These are phyloP conservation scores for Paedocypris sp. DNA, from an alignment of 2,113 vertebrate genomes.

Conservation along the genomic window DNA sequence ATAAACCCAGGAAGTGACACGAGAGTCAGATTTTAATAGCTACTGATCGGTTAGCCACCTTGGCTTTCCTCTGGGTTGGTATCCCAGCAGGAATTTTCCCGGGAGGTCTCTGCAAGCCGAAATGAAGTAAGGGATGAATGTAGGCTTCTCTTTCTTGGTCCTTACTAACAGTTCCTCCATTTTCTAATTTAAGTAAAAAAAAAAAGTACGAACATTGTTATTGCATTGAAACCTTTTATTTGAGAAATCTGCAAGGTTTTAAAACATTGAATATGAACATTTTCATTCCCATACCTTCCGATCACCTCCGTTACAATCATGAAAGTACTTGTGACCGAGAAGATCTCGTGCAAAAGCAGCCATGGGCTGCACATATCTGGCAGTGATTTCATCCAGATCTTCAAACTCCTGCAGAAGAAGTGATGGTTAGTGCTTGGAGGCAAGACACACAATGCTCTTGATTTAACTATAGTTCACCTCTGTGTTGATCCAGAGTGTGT, in stretches of 20 bases:
- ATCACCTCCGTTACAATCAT: slow-evolving; percentile 79
- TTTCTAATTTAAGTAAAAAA: slow-evolving; percentile 64
- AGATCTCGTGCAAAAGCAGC: slow-evolving; percentile 92
- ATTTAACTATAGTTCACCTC: slow-evolving; percentile 61
- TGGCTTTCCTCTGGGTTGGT: slow-evolving; percentile 93
- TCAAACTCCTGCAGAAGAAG: slow-evolving; percentile 79
- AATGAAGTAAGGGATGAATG: slow-evolving; percentile 93
- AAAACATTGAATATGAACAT: not conserved
- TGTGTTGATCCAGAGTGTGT: slow-evolving; percentile 90
- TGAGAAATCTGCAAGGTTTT: too few species aligned
- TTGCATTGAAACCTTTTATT: too few species aligned
- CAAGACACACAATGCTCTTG: not conserved
- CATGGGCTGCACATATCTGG: slow-evolving; percentile 95
- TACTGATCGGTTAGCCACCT: too few species aligned
- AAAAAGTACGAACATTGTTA: not conserved
- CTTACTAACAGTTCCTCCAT: slow-evolving; percentile 87
- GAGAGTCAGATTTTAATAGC: too few species aligned
- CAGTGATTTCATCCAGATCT: slow-evolving; percentile 96
- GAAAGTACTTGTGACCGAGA: slow-evolving; percentile 91
- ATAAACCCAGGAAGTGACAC: too few species aligned
- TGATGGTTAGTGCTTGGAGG: not conserved
- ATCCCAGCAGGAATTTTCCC: slow-evolving; percentile 92
- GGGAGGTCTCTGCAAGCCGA: slow-evolving; percentile 91
- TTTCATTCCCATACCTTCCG: slow-evolving; percentile 68
- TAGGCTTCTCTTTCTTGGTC: slow-evolving; percentile 92